Conservation (phyloP, 1,140 invertebrate species). For the Dendroctonus ponderosae region DNA sequence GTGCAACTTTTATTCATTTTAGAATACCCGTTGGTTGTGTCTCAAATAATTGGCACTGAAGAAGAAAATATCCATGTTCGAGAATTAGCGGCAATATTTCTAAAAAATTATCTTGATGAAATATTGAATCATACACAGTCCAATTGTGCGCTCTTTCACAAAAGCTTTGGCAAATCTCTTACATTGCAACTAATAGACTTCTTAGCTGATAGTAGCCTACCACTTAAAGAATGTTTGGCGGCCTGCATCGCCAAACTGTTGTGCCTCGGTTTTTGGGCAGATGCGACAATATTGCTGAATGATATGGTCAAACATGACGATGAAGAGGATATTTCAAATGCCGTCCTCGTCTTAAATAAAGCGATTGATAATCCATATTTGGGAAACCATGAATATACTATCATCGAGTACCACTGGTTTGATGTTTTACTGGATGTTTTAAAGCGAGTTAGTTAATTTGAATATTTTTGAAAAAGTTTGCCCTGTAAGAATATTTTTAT, state of each 20-base stretch:
- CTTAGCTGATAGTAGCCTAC: not conserved
- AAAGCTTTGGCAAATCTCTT: slow-evolving; percentile 11
- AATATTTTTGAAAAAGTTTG: not conserved
- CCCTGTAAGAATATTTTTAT: not conserved
- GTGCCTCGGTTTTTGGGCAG: slow-evolving; percentile 21
- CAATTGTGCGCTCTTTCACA: slow-evolving; percentile 6
- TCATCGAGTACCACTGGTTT: slow-evolving; percentile 22
- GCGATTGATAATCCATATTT: slow-evolving; percentile 13
- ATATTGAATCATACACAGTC: not conserved
- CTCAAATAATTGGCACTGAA: slow-evolving; percentile 11
- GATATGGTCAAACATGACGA: slow-evolving; percentile 24
- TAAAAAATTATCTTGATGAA: slow-evolving; percentile 29
- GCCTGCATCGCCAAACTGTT: slow-evolving; percentile 6
- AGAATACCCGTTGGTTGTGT: slow-evolving; percentile 28
- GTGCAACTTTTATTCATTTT: slow-evolving; percentile 2
- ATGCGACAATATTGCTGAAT: slow-evolving; percentile 4
- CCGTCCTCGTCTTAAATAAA: slow-evolving; percentile 11
- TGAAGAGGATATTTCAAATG: slow-evolving; percentile 7
- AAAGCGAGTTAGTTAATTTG: slow-evolving; percentile 12
- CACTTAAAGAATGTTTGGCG: slow-evolving; percentile 12
- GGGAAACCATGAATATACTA: not conserved
- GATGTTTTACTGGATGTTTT: slow-evolving; percentile 20
- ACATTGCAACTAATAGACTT: slow-evolving; percentile 2
- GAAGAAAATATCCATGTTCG: slow-evolving; percentile 16
- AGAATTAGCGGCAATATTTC: slow-evolving; percentile 24